A percentile compares a stretch with the other conserved stretches of the same genome.
phyloP scores from a whole-genome alignment of 2,797 vertebrate genomes.

The Chloroceryle amazona region DNA sequence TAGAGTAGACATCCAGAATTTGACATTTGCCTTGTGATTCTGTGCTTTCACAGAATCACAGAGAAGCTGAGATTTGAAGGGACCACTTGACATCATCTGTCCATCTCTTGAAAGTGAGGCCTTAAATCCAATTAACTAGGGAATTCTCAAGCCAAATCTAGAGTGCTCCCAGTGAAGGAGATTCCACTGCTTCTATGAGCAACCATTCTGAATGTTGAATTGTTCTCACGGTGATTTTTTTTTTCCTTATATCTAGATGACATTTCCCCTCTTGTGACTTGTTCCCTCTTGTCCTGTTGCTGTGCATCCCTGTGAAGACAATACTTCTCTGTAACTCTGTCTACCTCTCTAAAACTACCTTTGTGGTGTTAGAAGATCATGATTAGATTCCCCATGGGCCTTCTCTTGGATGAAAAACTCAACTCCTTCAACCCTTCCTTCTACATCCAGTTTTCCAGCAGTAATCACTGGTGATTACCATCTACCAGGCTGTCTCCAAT shows the following conservation, averaged over 20 bases:
- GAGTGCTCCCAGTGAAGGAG: not conserved
- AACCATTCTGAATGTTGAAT: not conserved
- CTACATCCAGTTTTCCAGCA: not conserved
- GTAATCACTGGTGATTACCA: accelerated
- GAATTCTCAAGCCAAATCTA: not conserved
- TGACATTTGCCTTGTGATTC: accelerated
- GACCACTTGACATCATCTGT: not conserved
- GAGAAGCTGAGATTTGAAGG: not conserved
- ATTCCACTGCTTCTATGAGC: not conserved
- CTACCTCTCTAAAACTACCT: not conserved
- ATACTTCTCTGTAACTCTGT: not conserved
- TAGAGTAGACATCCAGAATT: not conserved
- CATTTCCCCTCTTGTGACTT: not conserved
- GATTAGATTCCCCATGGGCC: not conserved
- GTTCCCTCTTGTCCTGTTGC: not conserved
- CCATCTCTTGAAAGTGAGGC: accelerated
- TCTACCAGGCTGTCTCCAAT: not conserved
- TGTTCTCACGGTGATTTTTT: not conserved
- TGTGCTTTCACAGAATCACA: not conserved
- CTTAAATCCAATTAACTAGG: not conserved
- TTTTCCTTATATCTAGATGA: not conserved
- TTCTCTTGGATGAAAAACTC: not conserved
- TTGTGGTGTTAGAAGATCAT: not conserved
- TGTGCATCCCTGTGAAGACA: not conserved
- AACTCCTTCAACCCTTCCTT: not conserved